A percentile compares a stretch with the other conserved stretches of the same genome.
These are phyloP conservation scores for Leuciscus waleckii DNA, from an alignment of 2,797 vertebrate genomes.

Conservation along the genomic window DNA sequence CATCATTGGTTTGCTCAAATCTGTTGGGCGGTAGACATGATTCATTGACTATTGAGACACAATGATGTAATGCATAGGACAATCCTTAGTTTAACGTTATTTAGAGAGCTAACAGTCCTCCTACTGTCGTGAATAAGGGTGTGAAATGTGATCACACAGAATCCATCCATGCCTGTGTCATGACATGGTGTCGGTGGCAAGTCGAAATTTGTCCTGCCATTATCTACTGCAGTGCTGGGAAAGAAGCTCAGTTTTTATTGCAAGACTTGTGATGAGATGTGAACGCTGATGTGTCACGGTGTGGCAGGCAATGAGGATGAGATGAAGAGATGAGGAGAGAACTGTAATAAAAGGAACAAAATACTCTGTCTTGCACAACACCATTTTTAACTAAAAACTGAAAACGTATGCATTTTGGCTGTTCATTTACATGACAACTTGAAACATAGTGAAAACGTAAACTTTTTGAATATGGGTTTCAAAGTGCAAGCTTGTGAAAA, in stretches of 20 bases:
- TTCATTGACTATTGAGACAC: background rate
- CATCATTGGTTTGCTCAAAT: slow-evolving; percentile 34
- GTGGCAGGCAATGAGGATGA: background rate
- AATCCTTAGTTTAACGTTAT: slow-evolving; percentile 14
- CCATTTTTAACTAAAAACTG: too few relatives aligned
- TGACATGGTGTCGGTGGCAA: background rate
- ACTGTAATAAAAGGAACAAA: background rate
- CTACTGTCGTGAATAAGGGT: background rate
- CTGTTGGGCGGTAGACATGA: slow-evolving; percentile 24
- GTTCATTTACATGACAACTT: too few relatives aligned
- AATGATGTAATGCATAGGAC: slow-evolving; percentile 18
- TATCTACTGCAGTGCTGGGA: background rate
- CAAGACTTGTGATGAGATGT: background rate
- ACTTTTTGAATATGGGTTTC: background rate
- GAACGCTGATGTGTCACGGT: background rate
- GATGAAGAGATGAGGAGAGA: background rate
- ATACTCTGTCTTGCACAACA: too few relatives aligned
- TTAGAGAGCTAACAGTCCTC: background rate
- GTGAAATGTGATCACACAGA: slow-evolving; percentile 4
- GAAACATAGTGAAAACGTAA: background rate
- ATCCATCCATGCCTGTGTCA: slow-evolving; percentile 15
- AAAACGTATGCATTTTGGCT: background rate
- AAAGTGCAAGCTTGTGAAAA: background rate
- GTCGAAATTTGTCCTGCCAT: slow-evolving; percentile 16
- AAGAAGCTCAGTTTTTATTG: background rate